Conservation (phyloP, 2,888 invertebrate species). For the Saturnia japonica region DNA sequence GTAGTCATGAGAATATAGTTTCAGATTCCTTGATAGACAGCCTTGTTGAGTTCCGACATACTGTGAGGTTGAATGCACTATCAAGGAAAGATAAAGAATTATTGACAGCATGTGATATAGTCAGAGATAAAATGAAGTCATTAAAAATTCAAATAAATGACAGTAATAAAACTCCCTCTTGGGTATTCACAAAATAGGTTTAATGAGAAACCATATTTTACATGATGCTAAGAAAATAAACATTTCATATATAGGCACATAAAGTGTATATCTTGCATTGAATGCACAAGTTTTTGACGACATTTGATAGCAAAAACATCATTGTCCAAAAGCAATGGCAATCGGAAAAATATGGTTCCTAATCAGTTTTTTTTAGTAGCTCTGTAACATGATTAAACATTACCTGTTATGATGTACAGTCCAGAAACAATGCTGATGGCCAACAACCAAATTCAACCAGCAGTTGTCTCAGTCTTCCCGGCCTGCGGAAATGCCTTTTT, state of each 20-base stretch:
- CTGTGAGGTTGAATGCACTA: conserved; percentile 82
- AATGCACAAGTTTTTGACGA: not conserved
- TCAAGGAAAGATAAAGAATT: conserved; percentile 81
- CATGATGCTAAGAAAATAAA: not conserved
- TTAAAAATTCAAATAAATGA: conserved; percentile 87
- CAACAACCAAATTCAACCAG: too few relatives aligned
- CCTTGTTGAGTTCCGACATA: conserved; percentile 83
- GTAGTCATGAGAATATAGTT: conserved; percentile 47
- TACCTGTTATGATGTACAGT: too few relatives aligned
- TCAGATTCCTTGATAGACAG: conserved; percentile 81
- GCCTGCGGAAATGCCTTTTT: too few relatives aligned
- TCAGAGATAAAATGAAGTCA: conserved; percentile 83
- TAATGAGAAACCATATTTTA: not conserved
- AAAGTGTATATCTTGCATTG: not conserved
- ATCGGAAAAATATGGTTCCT: not conserved
- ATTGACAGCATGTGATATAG: conserved; percentile 85
- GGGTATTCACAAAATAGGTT: conserved; percentile 69
- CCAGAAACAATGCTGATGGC: too few relatives aligned
- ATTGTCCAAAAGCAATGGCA: not conserved
- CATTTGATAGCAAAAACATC: not conserved
- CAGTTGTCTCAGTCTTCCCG: too few relatives aligned
- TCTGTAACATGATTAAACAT: too few relatives aligned
- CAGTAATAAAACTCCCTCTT: conserved; percentile 82
- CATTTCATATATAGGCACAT: not conserved
- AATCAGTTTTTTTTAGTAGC: not conserved